Evolutionary conservation across 2,888 invertebrate species (phyloP).

Genomic region (Esperia sulphurella): DNA sequence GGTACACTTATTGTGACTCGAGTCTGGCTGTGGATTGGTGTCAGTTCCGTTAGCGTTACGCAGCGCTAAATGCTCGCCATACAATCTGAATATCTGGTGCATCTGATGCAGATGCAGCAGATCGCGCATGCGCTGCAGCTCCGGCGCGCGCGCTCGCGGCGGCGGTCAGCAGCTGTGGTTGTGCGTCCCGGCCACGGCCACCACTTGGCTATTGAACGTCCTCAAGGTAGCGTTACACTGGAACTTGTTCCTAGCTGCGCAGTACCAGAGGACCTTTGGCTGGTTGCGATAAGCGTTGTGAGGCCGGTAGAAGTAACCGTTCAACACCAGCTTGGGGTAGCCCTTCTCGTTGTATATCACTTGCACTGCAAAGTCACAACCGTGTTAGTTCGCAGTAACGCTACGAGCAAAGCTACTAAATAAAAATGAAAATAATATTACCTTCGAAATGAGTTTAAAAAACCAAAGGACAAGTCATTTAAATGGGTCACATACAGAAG

Average conservation of each 20-base stretch:
- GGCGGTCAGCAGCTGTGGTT: slow-evolving; percentile 52
- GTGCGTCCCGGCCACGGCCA: slow-evolving; percentile 49
- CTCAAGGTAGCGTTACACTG: slow-evolving; percentile 56
- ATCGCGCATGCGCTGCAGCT: slow-evolving; percentile 24
- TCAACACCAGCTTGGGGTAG: slow-evolving; percentile 57
- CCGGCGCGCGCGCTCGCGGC: slow-evolving; percentile 25
- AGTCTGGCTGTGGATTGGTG: background rate
- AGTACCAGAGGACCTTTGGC: slow-evolving; percentile 66
- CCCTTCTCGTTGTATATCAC: slow-evolving; percentile 55
- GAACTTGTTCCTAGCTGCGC: slow-evolving; percentile 52
- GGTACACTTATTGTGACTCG: background rate
- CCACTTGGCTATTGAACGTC: slow-evolving; percentile 52
- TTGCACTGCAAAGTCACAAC: slow-evolving; percentile 47
- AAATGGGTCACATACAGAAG: background rate
- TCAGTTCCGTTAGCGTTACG: slow-evolving; percentile 4
- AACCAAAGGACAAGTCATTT: background rate
- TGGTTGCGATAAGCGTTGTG: slow-evolving; percentile 70
- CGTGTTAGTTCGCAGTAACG: slow-evolving; percentile 5
- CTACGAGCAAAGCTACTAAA: background rate
- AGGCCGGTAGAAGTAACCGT: slow-evolving; percentile 61
- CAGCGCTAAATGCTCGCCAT: slow-evolving; percentile 36
- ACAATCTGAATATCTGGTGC: slow-evolving; percentile 37
- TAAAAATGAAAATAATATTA: background rate
- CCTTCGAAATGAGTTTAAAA: background rate
- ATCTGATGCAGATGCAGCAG: slow-evolving; percentile 30